Evolutionary conservation across 2,113 vertebrate species (phyloP).

Genomic region (Garra rufa): DNA sequence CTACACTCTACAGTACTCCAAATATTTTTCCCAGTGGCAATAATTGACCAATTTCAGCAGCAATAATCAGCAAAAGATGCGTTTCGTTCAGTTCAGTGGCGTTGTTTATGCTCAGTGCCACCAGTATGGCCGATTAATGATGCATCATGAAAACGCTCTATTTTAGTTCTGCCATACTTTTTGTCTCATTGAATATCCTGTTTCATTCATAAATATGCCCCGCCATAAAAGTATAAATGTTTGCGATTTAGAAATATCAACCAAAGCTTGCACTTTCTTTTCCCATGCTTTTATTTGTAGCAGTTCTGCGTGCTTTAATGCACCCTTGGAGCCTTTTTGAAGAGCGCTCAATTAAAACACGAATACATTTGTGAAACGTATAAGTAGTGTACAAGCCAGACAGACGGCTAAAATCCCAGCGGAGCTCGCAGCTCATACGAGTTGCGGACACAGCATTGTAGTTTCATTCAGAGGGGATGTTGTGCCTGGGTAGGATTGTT

Average conservation of each 20-base stretch:
- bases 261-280: not conserved
- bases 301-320: not conserved
- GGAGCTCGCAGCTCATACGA: constrained; percentile 62
- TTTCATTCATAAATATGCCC: constrained; percentile 10
- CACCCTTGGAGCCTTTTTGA: not conserved
- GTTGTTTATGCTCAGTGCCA: too few relatives aligned
- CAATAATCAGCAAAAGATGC: too few relatives aligned
- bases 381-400: constrained; percentile 43
- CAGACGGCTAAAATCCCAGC: constrained; percentile 63
- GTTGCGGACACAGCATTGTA: constrained; percentile 71
- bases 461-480: constrained; percentile 71
- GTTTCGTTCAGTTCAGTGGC: too few relatives aligned
- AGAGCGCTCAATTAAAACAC: constrained; percentile 35
- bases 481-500: constrained; percentile 70
- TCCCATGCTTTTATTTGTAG: not conserved
- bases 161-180: too few relatives aligned
- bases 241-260: not conserved
- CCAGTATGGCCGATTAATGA: too few relatives aligned
- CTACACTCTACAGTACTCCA: too few relatives aligned
- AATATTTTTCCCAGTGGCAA: too few relatives aligned
- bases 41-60: too few relatives aligned
- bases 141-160: too few relatives aligned
- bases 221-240: not conserved
- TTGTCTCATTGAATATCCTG: not conserved
- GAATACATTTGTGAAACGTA: constrained; percentile 28